A percentile compares a stretch with the other conserved stretches of the same genome.
Conservation (phyloP, 37 sponge, comb jelly and placozoan species). For the Mnemiopsis leidyi region DNA sequence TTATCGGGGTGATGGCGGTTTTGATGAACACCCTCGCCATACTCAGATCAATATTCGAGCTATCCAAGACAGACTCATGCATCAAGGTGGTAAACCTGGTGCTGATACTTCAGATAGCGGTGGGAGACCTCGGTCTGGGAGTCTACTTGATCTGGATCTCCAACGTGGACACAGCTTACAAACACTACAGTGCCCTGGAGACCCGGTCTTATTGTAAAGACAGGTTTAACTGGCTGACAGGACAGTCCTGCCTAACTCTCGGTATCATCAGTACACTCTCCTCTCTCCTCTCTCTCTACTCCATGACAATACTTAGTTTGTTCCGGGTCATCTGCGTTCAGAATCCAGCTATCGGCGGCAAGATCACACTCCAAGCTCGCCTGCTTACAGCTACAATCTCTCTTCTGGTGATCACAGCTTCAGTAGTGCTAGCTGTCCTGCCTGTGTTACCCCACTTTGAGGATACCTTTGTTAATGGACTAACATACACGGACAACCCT, state of each 20-base stretch:
- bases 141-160: neutral
- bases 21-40: neutral
- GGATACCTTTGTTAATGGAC: neutral
- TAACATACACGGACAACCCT: neutral
- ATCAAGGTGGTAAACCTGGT: neutral
- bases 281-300: slow-evolving; percentile 18
- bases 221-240: slow-evolving; percentile 5
- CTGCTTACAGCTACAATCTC: neutral
- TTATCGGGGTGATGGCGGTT: neutral
- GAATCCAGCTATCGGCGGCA: neutral
- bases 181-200: neutral
- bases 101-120: neutral
- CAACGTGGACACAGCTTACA: neutral
- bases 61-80: neutral
- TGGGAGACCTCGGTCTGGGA: neutral
- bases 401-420: neutral
- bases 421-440: neutral
- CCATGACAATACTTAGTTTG: neutral
- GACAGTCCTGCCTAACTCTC: neutral
- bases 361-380: neutral
- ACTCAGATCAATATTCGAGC: neutral
- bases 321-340: neutral
- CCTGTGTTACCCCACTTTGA: neutral
- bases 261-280: neutral
- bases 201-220: neutral